A percentile compares a stretch with the other conserved stretches of the same genome.
These are phyloP conservation scores for Microplitis manilae DNA, from an alignment of 2,888 invertebrate species.

Conservation along the genomic window DNA sequence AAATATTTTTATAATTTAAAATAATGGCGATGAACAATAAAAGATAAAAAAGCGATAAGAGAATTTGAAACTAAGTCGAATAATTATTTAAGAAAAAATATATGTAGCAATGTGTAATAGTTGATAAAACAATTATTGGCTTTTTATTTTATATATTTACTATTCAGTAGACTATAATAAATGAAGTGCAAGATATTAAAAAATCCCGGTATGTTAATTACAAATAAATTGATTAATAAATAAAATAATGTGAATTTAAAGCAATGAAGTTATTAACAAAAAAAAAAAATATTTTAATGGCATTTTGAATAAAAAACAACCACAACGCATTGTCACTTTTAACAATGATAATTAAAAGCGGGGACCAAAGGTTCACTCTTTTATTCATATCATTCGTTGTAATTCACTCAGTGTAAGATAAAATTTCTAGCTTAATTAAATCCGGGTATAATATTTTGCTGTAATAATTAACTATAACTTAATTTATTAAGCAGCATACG, in stretches of 20 bases:
- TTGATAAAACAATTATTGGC: slow-evolving; percentile 36
- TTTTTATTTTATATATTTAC: slow-evolving; percentile 27
- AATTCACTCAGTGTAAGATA: slow-evolving; percentile 3
- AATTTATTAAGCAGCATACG: slow-evolving; percentile 68
- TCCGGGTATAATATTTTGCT: neutral
- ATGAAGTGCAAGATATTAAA: slow-evolving; percentile 50
- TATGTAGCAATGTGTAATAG: neutral
- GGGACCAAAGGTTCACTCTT: neutral
- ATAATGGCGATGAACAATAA: neutral
- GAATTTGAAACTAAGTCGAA: neutral
- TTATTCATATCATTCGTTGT: neutral
- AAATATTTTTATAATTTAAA: neutral
- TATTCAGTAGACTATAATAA: slow-evolving; percentile 19
- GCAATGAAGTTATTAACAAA: slow-evolving; percentile 51
- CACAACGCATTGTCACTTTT: neutral
- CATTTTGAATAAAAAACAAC: neutral
- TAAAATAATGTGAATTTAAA: slow-evolving; percentile 54
- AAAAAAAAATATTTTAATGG: neutral
- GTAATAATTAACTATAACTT: slow-evolving; percentile 12
- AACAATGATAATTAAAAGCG: slow-evolving; percentile 23
- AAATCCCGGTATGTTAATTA: slow-evolving; percentile 61
- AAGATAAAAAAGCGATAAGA: neutral
- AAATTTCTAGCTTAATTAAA: slow-evolving; percentile 10
- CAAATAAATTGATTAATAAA: slow-evolving; percentile 55
- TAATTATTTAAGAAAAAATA: neutral